These are phyloP conservation scores for Apostichopus californicus DNA, from an alignment of 35 echinoderm and acorn worm species.

Conservation along the genomic window DNA sequence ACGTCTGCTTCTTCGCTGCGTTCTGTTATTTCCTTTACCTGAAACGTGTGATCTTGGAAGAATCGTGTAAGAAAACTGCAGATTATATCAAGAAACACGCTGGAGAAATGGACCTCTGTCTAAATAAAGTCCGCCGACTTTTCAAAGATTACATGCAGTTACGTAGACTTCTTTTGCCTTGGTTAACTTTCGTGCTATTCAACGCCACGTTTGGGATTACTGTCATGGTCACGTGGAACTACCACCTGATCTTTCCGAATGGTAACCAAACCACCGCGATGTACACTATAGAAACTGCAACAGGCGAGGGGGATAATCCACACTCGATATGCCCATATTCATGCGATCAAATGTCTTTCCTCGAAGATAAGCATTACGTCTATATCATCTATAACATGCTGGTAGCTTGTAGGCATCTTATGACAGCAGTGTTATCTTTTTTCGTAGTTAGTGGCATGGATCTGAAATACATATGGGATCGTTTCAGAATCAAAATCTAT, in stretches of 20 bases:
- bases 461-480: constrained; percentile 19
- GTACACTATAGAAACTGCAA: not conserved
- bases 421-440: not conserved
- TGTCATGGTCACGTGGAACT: constrained; percentile 5
- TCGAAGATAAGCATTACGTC: not conserved
- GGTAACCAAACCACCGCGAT: not conserved
- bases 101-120: constrained; percentile 3
- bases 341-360: constrained; percentile 3
- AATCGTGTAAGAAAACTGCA: not conserved
- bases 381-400: constrained; percentile 12
- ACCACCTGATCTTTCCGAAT: not conserved
- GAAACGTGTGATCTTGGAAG: not conserved
- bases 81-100: not conserved
- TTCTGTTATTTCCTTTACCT: constrained; percentile 32
- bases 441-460: not conserved
- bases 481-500: constrained; percentile 2
- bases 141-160: constrained; percentile 30
- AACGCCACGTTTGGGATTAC: not conserved
- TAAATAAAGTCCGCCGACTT: not conserved
- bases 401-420: not conserved
- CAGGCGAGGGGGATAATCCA: not conserved
- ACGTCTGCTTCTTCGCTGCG: constrained; percentile 2
- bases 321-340: not conserved
- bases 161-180: not conserved
- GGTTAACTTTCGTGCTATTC: not conserved